Base-by-base conservation (phyloP, 2,888 invertebrate genomes). In the Caenorhabditis doughertyi region DNA sequence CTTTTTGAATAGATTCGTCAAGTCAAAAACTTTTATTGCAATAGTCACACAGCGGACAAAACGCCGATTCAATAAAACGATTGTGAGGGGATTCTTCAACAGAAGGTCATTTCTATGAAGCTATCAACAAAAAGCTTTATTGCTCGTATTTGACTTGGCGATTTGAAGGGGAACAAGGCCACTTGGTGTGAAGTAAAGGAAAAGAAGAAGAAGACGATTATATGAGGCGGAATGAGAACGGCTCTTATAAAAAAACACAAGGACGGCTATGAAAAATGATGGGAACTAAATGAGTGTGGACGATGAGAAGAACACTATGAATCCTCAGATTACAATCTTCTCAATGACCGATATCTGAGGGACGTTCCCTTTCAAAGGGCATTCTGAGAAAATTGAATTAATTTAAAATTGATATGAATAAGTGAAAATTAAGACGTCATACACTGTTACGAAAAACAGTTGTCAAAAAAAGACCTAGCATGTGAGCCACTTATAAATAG, bases 21-120 rank as follows among this genome's bases (percentile, higher is more conserved):
- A n/a, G 23, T 1, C 27, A 21, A 47, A 18, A 49, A 35, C 16
- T 11, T 18, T 51, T 67, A 51, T 67, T 32, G 0, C 39, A 7
- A 27, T 13, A 18, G 32, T 42, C n/a, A 27, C 21, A 18, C 3
- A 5, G 27, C 18, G n/a, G 44, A 62, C 25, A 62, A 44, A 44
- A 29, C 32, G n/a, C 9, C 18, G 49, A 49, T 49, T 47, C 49
- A 32, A 47, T 47, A 25, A 47, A 64, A 49, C 27, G 23, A n/a
- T n/a, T n/a, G n/a, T n/a, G n/a, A n/a, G 0, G 7, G 11, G n/a
- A 18, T 47, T 27, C 58, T 32, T 13, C 60, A 72, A 3, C 47
- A 9, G 21, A 73, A 64, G 73, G 73, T 32, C 73, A 55, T 55
- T 29, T 39, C 32, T 29, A 73, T 73, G 32, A 55, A 73, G 44